Evolutionary conservation across 2,113 vertebrate genomes (phyloP), one percentile per base, ranked within the genome.

Genomic region (Protomyctophum bolini): DNA sequence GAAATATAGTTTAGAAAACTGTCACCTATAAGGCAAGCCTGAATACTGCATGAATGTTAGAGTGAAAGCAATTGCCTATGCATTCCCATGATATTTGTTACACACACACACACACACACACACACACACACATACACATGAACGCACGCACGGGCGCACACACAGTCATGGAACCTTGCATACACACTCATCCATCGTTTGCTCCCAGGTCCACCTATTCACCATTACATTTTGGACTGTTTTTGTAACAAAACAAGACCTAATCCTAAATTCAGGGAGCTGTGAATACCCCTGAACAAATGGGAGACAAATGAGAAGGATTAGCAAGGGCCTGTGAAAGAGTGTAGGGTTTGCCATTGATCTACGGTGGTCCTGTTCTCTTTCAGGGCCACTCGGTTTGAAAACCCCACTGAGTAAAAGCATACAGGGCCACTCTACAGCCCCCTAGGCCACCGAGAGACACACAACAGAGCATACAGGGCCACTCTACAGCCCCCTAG

Each of bases 161-260:
- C 66, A 74, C 77, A 69, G 33, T 41, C 33, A 41, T 41, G 33
- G 5, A 41, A 3, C 33, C 71, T 45, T 76, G 76, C 84, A 75
- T 58, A 68, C 75, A 79, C 77, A 63, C 81, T 73, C 79, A 84
- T 77, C 78, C 55, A 72, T 77, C 74, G 68, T 83, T 73, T 79
- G 82, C 81, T 76, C 84, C 82, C 86, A 76, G 80, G 84, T 79
- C 83, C 77, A 80, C 77, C 89, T 76, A 87, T 90, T 90, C 89
- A 89, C 78, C 83, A 77, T 87, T 87, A 89, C 87, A 91, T 89
- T 87, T 89, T 63, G 70, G 89, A 85, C 91, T 92, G 92, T 93
- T 92, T 92, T 91, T 92, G 89, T 91, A 91, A 93, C 91, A 90
- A 93, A 92, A 92, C 91, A 91, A 91, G 89, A 77, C 78, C 86